phyloP scores from a whole-genome alignment of 2,113 vertebrate species.

The Pteropus alecto region DNA sequence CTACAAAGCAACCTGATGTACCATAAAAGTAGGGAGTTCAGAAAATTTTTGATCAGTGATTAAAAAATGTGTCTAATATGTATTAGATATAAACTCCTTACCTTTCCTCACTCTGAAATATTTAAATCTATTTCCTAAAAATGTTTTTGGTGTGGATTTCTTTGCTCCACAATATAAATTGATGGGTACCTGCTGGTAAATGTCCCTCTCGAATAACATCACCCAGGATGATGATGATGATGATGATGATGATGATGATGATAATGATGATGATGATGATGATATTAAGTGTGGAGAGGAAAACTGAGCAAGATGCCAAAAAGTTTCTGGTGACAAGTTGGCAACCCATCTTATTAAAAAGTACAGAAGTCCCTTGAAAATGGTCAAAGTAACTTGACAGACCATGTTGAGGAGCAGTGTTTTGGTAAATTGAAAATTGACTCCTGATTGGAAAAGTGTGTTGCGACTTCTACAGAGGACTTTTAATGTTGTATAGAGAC shows the following conservation, averaged over 20 bases:
- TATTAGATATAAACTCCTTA: background rate
- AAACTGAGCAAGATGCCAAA: background rate
- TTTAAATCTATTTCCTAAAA: background rate
- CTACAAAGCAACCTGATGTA: background rate
- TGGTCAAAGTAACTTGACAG: background rate
- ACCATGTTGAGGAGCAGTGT: background rate
- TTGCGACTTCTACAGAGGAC: background rate
- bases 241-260: background rate
- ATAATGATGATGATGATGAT: background rate
- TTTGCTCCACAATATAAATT: background rate
- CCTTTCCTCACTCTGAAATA: background rate
- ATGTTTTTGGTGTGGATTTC: background rate
- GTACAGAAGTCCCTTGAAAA: background rate
- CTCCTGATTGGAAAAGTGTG: background rate
- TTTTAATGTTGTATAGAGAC: background rate
- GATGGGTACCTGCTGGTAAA: background rate
- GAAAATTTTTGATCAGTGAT: conserved; percentile 1
- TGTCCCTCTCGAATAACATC: background rate
- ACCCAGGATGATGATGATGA: background rate
- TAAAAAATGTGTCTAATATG: background rate
- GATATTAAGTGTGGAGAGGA: background rate
- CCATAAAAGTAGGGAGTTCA: background rate
- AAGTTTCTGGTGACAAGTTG: background rate
- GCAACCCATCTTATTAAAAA: background rate
- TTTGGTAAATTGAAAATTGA: background rate